A percentile compares a stretch with the other conserved stretches of the same genome.
phyloP scores from a whole-genome alignment of 2,888 invertebrate species.

The Gandaritis pyraliata region DNA sequence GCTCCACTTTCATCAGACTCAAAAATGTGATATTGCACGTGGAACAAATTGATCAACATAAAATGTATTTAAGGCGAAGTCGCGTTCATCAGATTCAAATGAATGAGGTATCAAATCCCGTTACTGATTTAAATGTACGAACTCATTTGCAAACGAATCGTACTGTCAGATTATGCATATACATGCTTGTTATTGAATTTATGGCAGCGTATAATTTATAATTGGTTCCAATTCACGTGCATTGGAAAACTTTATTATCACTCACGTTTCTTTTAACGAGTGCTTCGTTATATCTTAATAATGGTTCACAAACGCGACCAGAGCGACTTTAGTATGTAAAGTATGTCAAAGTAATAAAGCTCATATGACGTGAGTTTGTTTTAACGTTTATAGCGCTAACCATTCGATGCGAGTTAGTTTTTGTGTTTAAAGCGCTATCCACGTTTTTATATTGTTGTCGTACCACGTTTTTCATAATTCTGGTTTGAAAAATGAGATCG shows the following conservation, averaged over 20 bases:
- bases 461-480: too few species aligned
- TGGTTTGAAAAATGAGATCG: too few species aligned
- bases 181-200: constrained; percentile 10
- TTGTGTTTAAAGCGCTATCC: background rate
- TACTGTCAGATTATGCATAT: constrained; percentile 25
- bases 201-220: constrained; percentile 11
- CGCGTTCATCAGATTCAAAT: constrained; percentile 8
- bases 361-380: background rate
- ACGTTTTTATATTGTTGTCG: too few species aligned
- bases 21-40: background rate
- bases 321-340: background rate
- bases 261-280: constrained; percentile 8
- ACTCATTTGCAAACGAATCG: constrained; percentile 26
- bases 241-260: constrained; percentile 10
- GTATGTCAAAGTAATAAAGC: background rate
- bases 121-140: constrained; percentile 24
- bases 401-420: too few species aligned
- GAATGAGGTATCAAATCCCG: constrained; percentile 22
- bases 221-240: constrained; percentile 15
- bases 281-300: background rate
- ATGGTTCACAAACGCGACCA: background rate
- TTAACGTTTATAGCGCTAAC: background rate
- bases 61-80: background rate
- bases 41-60: constrained; percentile 3
- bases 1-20: background rate